Evolutionary conservation across 1,140 invertebrate genomes (phyloP).

Genomic region (Rhyzopertha dominica): DNA sequence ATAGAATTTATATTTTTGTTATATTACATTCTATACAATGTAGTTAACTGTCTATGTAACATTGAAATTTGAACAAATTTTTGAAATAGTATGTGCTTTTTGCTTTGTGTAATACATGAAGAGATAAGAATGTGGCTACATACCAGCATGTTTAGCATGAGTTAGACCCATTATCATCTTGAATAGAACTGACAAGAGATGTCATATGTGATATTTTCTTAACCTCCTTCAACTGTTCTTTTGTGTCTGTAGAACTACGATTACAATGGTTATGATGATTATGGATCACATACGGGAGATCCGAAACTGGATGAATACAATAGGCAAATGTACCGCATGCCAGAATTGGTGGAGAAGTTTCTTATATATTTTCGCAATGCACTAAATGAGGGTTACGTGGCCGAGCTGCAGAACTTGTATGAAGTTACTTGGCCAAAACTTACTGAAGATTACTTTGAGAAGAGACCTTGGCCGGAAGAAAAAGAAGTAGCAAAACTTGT

Average conservation of each 20-base stretch:
- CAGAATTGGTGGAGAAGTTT: conserved; percentile 87
- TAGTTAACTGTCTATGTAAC: too few relatives aligned
- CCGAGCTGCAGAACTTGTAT: conserved; percentile 84
- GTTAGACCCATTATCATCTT: conserved; percentile 33
- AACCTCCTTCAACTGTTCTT: too few relatives aligned
- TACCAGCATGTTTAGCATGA: conserved; percentile 40
- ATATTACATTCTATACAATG: too few relatives aligned
- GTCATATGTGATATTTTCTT: too few relatives aligned
- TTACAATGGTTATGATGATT: conserved; percentile 59
- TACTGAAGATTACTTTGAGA: conserved; percentile 89
- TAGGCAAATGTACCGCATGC: conserved; percentile 67
- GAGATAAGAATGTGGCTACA: too few relatives aligned
- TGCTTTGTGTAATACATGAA: too few relatives aligned
- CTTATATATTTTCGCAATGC: conserved; percentile 80
- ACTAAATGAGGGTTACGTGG: conserved; percentile 84
- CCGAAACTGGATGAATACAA: conserved; percentile 70
- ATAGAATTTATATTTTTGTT: too few relatives aligned
- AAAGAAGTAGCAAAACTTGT: conserved; percentile 72
- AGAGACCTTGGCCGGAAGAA: conserved; percentile 85
- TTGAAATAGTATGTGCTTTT: too few relatives aligned
- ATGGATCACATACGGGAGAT: conserved; percentile 62
- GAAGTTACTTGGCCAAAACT: conserved; percentile 84
- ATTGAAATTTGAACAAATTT: too few relatives aligned
- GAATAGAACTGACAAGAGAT: conserved; percentile 13
- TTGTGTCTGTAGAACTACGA: conserved; percentile 42